A percentile compares a stretch with the other conserved stretches of the same genome.
phyloP scores from a whole-genome alignment of 2,888 invertebrate species.

The Hanleya hanleyi region DNA sequence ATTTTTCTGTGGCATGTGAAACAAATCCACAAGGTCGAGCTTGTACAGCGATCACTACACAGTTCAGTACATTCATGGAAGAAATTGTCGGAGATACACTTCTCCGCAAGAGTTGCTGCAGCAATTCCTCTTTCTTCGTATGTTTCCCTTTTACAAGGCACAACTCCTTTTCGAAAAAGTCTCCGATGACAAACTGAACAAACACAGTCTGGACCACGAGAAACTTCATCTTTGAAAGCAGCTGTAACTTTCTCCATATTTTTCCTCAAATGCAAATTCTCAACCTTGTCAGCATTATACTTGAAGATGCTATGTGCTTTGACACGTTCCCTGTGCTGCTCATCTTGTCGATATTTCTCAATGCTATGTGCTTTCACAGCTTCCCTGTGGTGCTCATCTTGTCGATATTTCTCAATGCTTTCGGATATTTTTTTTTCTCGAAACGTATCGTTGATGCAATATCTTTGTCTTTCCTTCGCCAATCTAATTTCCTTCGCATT shows the following conservation, averaged over 20 bases:
- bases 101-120: not conserved
- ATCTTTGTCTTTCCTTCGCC: too few species aligned
- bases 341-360: not conserved
- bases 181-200: conserved; percentile 15
- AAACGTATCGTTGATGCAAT: not conserved
- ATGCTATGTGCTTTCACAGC: not conserved
- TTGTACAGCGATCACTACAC: not conserved
- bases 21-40: conserved; percentile 14
- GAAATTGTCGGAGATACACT: conserved; percentile 11
- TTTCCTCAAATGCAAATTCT: not conserved
- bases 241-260: not conserved
- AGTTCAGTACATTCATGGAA: conserved; percentile 7
- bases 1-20: conserved; percentile 24
- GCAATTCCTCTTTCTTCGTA: not conserved
- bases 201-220: conserved; percentile 1
- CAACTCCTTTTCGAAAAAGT: conserved; percentile 13
- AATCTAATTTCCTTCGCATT: too few species aligned
- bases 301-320: not conserved
- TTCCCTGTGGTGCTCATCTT: not conserved
- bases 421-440: not conserved
- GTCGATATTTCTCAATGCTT: not conserved
- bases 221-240: not conserved
- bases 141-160: not conserved
- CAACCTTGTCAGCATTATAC: not conserved
- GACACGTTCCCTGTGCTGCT: not conserved